Percentiles rank a stretch among this genome's conserved stretches.
These are phyloP conservation scores for Tetrapedia diversipes DNA, from an alignment of 2,888 invertebrate genomes.

Conservation along the genomic window DNA sequence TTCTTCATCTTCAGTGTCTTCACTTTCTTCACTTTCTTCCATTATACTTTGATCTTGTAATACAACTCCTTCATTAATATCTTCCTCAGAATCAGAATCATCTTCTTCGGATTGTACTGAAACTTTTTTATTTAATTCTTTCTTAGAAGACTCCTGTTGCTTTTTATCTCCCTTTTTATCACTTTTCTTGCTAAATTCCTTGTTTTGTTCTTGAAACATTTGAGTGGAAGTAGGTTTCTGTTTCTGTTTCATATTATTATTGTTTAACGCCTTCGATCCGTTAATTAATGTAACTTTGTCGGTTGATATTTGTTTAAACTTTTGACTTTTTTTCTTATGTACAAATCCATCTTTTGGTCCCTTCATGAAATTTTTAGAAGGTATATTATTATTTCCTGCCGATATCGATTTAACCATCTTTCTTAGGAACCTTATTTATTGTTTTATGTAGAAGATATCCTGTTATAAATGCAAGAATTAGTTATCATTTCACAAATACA, in stretches of 20 bases:
- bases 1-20: conserved; percentile 36
- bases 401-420: conserved; percentile 49
- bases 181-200: conserved; percentile 2
- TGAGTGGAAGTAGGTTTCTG: conserved; percentile 4
- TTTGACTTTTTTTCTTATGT: conserved; percentile 59
- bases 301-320: conserved; percentile 69
- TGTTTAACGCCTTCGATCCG: conserved; percentile 17
- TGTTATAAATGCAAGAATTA: not conserved
- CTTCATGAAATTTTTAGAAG: not conserved
- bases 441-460: not conserved
- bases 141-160: conserved; percentile 3
- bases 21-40: conserved; percentile 18
- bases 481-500: not conserved
- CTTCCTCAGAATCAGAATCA: conserved; percentile 36
- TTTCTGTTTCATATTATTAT: not conserved
- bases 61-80: conserved; percentile 42
- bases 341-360: conserved; percentile 37
- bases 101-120: not conserved
- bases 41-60: conserved; percentile 27
- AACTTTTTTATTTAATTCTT: not conserved
- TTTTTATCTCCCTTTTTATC: conserved; percentile 3
- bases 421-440: not conserved
- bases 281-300: conserved; percentile 69
- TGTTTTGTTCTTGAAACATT: conserved; percentile 11
- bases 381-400: not conserved